Conservation (phyloP, 2,797 vertebrate genomes). For the Anableps anableps region DNA sequence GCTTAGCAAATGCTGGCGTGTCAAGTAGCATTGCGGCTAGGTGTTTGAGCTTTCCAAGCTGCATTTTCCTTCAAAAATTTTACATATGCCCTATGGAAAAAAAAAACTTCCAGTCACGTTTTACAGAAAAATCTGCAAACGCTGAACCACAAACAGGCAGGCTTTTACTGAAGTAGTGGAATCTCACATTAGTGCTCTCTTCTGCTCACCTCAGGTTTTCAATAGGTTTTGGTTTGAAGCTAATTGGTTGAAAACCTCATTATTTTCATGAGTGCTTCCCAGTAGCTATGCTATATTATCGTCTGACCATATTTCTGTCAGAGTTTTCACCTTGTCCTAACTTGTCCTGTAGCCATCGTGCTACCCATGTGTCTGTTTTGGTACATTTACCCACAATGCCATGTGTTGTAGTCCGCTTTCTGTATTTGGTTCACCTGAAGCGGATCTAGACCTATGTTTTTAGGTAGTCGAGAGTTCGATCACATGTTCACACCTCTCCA, state of each 20-base stretch:
- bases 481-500: neutral
- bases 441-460: neutral
- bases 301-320: neutral
- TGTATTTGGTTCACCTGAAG: neutral
- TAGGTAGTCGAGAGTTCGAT: neutral
- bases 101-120: neutral
- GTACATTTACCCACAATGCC: neutral
- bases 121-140: too few species aligned
- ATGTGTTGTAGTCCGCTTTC: neutral
- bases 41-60: neutral
- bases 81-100: neutral
- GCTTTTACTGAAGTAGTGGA: too few species aligned
- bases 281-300: neutral
- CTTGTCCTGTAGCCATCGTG: neutral
- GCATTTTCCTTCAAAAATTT: neutral
- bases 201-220: neutral
- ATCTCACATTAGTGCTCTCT: too few species aligned
- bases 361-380: neutral
- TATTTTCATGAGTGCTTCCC: neutral
- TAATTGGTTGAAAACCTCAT: too few species aligned
- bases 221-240: neutral
- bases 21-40: neutral
- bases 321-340: neutral
- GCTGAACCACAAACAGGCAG: too few species aligned
- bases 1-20: neutral